phyloP scores from a whole-genome alignment of 2,888 invertebrate genomes.

The Carcina quercana region DNA sequence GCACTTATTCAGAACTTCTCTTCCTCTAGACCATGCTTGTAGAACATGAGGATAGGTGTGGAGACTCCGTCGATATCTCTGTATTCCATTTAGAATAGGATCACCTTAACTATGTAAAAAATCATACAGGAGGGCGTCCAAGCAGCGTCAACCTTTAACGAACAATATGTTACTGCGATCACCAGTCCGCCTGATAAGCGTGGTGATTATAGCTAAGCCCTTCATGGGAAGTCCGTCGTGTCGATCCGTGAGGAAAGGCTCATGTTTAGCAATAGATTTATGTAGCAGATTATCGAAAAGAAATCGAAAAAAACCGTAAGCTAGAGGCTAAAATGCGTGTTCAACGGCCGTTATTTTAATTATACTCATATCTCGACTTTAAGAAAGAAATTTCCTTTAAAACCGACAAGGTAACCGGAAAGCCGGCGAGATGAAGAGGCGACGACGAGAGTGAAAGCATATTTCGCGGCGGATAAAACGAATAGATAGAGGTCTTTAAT shows the following conservation, averaged over 20 bases:
- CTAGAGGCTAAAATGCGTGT: neutral
- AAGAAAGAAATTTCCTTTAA: neutral
- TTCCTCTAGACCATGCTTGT: constrained; percentile 95
- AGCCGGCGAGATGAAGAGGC: constrained; percentile 44
- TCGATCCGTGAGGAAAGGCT: too few relatives aligned
- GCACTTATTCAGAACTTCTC: constrained; percentile 93
- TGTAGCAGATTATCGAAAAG: too few relatives aligned
- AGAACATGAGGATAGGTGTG: constrained; percentile 94
- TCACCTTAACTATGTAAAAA: too few relatives aligned
- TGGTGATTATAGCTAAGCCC: too few relatives aligned
- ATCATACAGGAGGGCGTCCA: too few relatives aligned
- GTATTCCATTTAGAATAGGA: too few relatives aligned
- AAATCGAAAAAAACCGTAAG: too few relatives aligned
- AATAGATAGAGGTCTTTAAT: constrained; percentile 74
- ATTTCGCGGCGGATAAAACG: constrained; percentile 68
- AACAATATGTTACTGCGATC: too few relatives aligned
- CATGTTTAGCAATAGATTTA: too few relatives aligned
- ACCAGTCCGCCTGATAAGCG: too few relatives aligned
- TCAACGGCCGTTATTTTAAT: neutral
- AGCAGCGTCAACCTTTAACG: too few relatives aligned
- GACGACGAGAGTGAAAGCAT: constrained; percentile 61
- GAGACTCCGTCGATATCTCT: constrained; percentile 89
- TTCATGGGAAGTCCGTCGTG: too few relatives aligned
- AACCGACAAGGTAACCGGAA: constrained; percentile 12
- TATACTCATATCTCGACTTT: neutral